These are phyloP conservation scores for Otis tarda DNA, from an alignment of 2,113 vertebrate species.

Conservation along the genomic window DNA sequence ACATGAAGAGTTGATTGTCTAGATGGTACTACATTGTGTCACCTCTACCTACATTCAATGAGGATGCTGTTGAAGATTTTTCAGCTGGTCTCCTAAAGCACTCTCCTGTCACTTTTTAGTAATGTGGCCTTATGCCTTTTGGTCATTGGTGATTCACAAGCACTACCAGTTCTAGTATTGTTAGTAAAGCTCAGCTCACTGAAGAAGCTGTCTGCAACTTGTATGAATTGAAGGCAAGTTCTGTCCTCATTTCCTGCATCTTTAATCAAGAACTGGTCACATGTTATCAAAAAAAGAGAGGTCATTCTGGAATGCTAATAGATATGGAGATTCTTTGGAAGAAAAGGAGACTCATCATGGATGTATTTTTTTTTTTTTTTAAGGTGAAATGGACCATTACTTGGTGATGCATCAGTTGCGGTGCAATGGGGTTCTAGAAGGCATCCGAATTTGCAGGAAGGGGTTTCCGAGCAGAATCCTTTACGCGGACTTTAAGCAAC, in stretches of 20 bases:
- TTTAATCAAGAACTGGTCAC: background rate
- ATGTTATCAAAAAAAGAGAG: background rate
- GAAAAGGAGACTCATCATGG: background rate
- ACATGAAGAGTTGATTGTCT: background rate
- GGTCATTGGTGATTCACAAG: background rate
- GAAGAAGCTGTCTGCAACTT: background rate
- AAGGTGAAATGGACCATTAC: constrained; percentile 88
- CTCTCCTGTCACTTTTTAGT: background rate
- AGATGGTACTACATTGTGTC: background rate
- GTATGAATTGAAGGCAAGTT: background rate
- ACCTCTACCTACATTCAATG: background rate
- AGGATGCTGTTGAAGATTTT: background rate
- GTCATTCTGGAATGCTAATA: background rate
- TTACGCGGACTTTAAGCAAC: constrained; percentile 89
- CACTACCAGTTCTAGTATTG: background rate
- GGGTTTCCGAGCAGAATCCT: constrained; percentile 91
- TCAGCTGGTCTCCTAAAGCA: background rate
- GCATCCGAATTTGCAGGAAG: constrained; percentile 90
- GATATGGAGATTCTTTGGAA: background rate
- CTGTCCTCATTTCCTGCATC: background rate
- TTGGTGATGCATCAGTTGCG: constrained; percentile 89
- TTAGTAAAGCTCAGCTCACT: background rate
- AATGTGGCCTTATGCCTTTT: background rate
- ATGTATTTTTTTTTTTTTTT: background rate
- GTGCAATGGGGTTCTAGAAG: constrained; percentile 88